Conservation (phyloP, 2,888 invertebrate genomes). For the Temnothorax unifasciatus region DNA sequence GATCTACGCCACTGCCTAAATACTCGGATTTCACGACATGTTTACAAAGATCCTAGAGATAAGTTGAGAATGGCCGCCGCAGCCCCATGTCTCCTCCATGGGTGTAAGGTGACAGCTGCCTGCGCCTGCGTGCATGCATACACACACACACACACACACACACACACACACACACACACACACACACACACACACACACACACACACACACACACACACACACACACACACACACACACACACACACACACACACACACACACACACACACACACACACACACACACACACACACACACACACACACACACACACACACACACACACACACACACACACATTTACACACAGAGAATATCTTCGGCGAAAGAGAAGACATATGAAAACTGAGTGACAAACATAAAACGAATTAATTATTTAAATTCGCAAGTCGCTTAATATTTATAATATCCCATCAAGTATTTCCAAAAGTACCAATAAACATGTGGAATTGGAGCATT, state of each 20-base stretch:
- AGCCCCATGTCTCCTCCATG: slow-evolving; percentile 83
- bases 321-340: slow-evolving; percentile 38
- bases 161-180: not conserved
- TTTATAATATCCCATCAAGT: not conserved
- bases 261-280: slow-evolving; percentile 64
- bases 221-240: not conserved
- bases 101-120: slow-evolving; percentile 86
- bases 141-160: slow-evolving; percentile 49
- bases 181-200: not conserved
- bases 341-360: slow-evolving; percentile 58
- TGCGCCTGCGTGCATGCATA: slow-evolving; percentile 82
- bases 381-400: not conserved
- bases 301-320: slow-evolving; percentile 59
- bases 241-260: slow-evolving; percentile 44
- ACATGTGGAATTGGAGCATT: too few species aligned
- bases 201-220: not conserved
- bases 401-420: slow-evolving; percentile 25
- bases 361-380: slow-evolving; percentile 48
- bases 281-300: slow-evolving; percentile 64
- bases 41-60: slow-evolving; percentile 87
- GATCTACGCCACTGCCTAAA: slow-evolving; percentile 85
- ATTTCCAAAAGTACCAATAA: too few species aligned
- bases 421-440: not conserved
- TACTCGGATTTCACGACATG: slow-evolving; percentile 87
- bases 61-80: slow-evolving; percentile 86